Evolutionary conservation across 2,888 invertebrate genomes (phyloP).

Genomic region (Lithophane ornitopus): DNA sequence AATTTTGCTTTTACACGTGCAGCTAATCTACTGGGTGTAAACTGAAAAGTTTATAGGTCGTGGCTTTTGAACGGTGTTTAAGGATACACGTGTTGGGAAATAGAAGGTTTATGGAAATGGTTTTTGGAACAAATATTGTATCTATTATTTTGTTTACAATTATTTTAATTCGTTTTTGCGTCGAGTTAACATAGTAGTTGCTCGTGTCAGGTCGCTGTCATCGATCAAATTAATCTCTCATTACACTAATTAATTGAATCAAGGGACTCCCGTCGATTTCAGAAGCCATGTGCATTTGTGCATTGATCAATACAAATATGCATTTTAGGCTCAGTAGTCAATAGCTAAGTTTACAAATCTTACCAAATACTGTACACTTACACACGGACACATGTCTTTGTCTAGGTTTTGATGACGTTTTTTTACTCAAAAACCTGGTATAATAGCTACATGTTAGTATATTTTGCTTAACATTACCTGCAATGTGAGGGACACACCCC

Average conservation of each 20-base stretch:
- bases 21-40: background rate
- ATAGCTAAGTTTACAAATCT: background rate
- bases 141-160: background rate
- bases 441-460: too few relatives aligned
- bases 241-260: constrained; percentile 13
- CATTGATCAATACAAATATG: too few relatives aligned
- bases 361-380: background rate
- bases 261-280: background rate
- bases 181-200: background rate
- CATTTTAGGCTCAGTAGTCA: background rate
- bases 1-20: constrained; percentile 1
- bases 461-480: too few relatives aligned
- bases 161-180: background rate
- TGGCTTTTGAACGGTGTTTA: background rate
- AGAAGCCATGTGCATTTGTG: too few relatives aligned
- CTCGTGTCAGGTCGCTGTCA: background rate
- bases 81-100: background rate
- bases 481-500: background rate
- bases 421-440: too few relatives aligned
- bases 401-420: background rate
- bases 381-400: too few relatives aligned
- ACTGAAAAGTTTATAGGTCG: background rate
- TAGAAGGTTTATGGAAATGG: background rate
- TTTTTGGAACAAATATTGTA: background rate
- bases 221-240: constrained; percentile 16